Conservation (phyloP, 30 jellyfish, hydroid and myxozoan genomes). For the Aurelia aurita region DNA sequence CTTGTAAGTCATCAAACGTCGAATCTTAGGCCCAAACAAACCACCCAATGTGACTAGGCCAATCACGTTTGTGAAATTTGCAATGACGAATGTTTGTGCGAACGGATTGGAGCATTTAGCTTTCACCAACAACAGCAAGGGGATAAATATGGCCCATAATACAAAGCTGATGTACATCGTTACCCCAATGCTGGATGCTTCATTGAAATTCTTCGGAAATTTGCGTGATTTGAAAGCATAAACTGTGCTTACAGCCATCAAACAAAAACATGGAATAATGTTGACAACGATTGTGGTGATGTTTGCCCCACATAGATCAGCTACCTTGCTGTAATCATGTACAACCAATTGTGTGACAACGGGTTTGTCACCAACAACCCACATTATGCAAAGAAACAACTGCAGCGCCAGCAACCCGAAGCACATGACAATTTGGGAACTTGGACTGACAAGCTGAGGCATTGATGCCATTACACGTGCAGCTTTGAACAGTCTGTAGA, state of each 20-base stretch:
- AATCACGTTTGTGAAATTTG: constrained; percentile 43
- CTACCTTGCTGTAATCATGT: constrained; percentile 56
- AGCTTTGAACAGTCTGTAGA: constrained; percentile 76
- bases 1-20: neutral
- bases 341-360: constrained; percentile 53
- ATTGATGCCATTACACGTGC: constrained; percentile 51
- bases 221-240: constrained; percentile 93
- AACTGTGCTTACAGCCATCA: constrained; percentile 74
- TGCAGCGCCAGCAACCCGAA: constrained; percentile 76
- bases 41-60: constrained; percentile 57
- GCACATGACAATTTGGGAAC: constrained; percentile 80
- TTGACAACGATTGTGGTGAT: constrained; percentile 46
- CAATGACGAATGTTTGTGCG: constrained; percentile 20
- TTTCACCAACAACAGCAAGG: constrained; percentile 6
- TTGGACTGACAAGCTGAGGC: constrained; percentile 71
- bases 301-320: constrained; percentile 23
- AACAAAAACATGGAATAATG: constrained; percentile 64
- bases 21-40: constrained; percentile 60
- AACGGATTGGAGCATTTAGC: constrained; percentile 26
- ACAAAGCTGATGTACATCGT: constrained; percentile 88
- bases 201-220: constrained; percentile 90
- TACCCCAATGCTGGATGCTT: constrained; percentile 79
- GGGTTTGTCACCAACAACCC: constrained; percentile 85
- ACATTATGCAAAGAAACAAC: constrained; percentile 57
- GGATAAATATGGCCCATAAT: constrained; percentile 70